Evolutionary conservation across 23 tunicate species (phyloP).

Genomic region (Diplosoma virens): DNA sequence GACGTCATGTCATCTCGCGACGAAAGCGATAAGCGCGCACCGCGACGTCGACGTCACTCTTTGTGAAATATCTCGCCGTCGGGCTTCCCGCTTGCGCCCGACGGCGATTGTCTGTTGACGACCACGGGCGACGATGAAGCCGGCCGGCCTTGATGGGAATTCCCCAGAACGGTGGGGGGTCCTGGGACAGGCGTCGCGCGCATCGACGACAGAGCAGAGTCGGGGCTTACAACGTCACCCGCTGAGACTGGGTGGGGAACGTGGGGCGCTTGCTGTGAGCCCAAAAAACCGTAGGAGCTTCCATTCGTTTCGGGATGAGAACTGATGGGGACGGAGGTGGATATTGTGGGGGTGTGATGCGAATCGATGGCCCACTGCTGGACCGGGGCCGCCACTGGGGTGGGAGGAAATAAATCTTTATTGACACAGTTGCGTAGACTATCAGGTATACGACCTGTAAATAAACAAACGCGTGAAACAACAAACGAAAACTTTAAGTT

Average conservation of each 20-base stretch:
- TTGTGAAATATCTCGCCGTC: conserved; percentile 54
- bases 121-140: conserved; percentile 34
- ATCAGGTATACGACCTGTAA: conserved; percentile 82
- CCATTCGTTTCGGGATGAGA: conserved; percentile 81
- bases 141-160: conserved; percentile 1
- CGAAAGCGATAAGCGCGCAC: too few relatives aligned
- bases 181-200: conserved; percentile 8
- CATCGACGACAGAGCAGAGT: not conserved
- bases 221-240: not conserved
- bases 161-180: not conserved
- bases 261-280: not conserved
- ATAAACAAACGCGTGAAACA: not conserved
- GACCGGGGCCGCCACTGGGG: conserved; percentile 3
- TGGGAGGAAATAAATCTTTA: conserved; percentile 71
- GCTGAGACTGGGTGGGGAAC: not conserved
- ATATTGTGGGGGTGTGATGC: conserved; percentile 37
- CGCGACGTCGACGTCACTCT: too few relatives aligned
- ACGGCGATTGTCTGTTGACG: conserved; percentile 50
- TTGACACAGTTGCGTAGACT: conserved; percentile 85
- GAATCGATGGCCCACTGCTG: conserved; percentile 66
- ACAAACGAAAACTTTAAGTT: too few relatives aligned
- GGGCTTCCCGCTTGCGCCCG: conserved; percentile 31
- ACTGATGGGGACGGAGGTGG: conserved; percentile 21
- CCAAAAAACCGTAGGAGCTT: conserved; percentile 43
- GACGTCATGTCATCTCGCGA: too few relatives aligned